Evolutionary conservation across 2,888 invertebrate species (phyloP).

Genomic region (Lasiommata megera): DNA sequence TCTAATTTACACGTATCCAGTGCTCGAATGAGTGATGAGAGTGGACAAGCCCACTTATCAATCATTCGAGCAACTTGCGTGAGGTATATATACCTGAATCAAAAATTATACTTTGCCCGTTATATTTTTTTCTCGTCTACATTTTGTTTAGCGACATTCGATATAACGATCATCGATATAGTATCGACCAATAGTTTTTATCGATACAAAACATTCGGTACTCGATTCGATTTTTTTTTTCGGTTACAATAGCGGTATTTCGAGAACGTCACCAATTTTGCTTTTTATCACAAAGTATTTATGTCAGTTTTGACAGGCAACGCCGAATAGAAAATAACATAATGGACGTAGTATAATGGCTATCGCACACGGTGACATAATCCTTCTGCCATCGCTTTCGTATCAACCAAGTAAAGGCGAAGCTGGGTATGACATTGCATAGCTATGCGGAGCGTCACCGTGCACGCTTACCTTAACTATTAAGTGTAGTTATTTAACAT

Average conservation of each 20-base stretch:
- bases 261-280: too few species aligned
- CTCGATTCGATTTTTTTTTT: too few species aligned
- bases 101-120: neutral
- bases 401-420: too few species aligned
- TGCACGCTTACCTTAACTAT: neutral
- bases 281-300: neutral
- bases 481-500: slow-evolving; percentile 23
- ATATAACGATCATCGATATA: neutral
- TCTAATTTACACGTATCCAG: neutral
- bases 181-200: too few species aligned
- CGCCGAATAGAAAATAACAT: neutral
- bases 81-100: neutral
- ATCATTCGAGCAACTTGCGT: neutral
- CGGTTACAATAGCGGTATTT: too few species aligned
- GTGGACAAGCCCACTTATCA: neutral
- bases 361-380: neutral
- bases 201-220: too few species aligned
- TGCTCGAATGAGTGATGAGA: neutral
- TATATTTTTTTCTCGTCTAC: neutral
- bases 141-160: neutral
- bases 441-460: neutral
- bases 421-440: too few species aligned
- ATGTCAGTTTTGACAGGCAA: neutral
- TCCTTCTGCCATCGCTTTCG: neutral
- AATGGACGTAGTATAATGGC: neutral